Base-by-base conservation (phyloP, 2,797 vertebrate species). In the Pantherophis vulpinus region DNA sequence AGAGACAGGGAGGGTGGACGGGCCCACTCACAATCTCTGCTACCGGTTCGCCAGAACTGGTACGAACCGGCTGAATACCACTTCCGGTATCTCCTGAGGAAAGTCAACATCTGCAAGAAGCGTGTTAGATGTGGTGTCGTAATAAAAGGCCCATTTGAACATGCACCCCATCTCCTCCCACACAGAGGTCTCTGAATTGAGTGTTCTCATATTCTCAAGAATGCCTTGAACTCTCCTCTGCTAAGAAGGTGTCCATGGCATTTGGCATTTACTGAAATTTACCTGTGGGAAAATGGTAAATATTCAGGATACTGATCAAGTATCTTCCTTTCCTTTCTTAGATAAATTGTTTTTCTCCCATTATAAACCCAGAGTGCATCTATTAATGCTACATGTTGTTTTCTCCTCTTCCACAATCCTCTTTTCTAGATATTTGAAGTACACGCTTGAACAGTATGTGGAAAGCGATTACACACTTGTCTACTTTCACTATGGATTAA, bases 401-500 rank as follows among this genome's bases (percentile, higher is more conserved):
- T 42, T 42, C 18, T 23, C 18, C 4, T 42, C 7, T 79, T 79
- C 20, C 74, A 23, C 23, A 79, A 79, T 23, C 94, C 90, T 95
- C 59, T 87, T 29, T 51, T 88, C 86, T 95, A 99, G 98, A 96
- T 99, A 98, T 83, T 94, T 99, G 94, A 98, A 98, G 96, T 98
- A 98, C 96, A 98, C 98, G 0, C 90, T 99, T 97, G 98, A 99
- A 96, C 98, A 98, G 97, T 98, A 98, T 0, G 98, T 99, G 94
- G 98, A 98, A 97, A 98, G 98, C 6, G 98, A 98, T 93, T 99
- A 99, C 93, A 98, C 97, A 0, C 94, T 99, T 58, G 97, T 99
- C 13, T 99, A 98, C 95, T 99, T 99, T 95, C 98, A 99, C 93
- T 96, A 98, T 0, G 98, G 98, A 2, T 97, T 99, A 94, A 98